Conservation (phyloP, 1,140 invertebrate species). For the Microplitis mediator region DNA sequence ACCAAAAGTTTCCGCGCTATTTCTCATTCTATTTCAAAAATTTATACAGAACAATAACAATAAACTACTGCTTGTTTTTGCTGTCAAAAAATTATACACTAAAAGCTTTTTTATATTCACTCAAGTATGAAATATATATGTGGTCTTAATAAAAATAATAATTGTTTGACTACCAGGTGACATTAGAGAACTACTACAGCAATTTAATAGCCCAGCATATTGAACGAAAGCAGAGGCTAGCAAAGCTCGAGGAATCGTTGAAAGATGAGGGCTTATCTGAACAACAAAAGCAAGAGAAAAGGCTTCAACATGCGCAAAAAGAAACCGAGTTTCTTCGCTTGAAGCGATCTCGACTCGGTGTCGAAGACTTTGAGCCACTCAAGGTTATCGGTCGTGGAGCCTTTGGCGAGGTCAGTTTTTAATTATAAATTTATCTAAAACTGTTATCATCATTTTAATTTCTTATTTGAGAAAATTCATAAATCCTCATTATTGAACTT, state of each 20-base stretch:
- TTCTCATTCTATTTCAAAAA: too few relatives aligned
- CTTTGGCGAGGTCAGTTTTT: slow-evolving; percentile 84
- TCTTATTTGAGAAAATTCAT: too few relatives aligned
- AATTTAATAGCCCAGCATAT: slow-evolving; percentile 97
- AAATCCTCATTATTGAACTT: too few relatives aligned
- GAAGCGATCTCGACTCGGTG: slow-evolving; percentile 93
- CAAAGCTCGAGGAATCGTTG: slow-evolving; percentile 91
- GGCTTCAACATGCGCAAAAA: slow-evolving; percentile 94
- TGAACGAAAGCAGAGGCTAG: slow-evolving; percentile 93
- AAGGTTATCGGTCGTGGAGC: slow-evolving; percentile 97
- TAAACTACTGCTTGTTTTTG: too few relatives aligned
- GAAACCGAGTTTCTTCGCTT: slow-evolving; percentile 97
- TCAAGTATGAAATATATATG: neutral
- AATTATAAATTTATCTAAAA: neutral
- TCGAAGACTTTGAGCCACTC: slow-evolving; percentile 97
- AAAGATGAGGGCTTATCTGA: slow-evolving; percentile 90
- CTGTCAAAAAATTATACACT: too few relatives aligned
- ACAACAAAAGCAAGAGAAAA: slow-evolving; percentile 84
- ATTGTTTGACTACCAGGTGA: slow-evolving; percentile 64
- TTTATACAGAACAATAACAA: too few relatives aligned
- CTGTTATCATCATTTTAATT: neutral
- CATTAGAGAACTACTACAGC: slow-evolving; percentile 98
- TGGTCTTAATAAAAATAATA: neutral
- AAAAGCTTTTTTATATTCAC: too few relatives aligned
- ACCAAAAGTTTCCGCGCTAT: neutral